phyloP scores from a whole-genome alignment of 2,797 vertebrate genomes.

The Euphonia xanthogaster region DNA sequence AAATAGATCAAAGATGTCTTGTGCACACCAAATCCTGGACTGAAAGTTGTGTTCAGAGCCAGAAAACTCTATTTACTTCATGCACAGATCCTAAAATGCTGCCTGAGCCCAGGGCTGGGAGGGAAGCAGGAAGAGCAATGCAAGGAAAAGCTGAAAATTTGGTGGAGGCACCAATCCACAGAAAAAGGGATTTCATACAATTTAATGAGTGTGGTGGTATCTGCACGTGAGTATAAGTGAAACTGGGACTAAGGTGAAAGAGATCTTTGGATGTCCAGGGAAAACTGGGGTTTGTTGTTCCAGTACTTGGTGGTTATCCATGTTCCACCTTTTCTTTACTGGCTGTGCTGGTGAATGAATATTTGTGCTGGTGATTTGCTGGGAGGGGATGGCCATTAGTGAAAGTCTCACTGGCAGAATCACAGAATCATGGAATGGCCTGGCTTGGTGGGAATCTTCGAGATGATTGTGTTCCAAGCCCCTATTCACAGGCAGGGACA shows the following conservation, averaged over 20 bases:
- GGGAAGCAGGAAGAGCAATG: background rate
- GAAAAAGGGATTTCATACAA: background rate
- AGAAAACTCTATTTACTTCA: background rate
- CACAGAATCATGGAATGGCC: background rate
- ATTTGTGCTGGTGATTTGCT: background rate
- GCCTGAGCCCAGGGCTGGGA: background rate
- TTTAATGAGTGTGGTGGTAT: background rate
- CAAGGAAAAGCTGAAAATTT: background rate
- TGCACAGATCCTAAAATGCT: background rate
- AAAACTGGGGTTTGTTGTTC: background rate
- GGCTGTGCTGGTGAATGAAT: background rate
- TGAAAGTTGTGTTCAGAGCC: background rate
- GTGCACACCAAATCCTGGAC: background rate
- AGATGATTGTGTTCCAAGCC: background rate
- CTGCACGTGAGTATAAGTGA: background rate
- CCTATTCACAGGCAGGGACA: fast-evolving
- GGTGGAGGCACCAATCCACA: background rate
- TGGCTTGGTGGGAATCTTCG: background rate
- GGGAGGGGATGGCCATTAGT: background rate
- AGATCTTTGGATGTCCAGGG: background rate
- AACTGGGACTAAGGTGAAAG: background rate
- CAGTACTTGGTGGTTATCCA: background rate
- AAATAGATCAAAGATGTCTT: background rate
- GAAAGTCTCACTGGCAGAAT: background rate
- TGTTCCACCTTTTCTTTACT: background rate